Conservation (phyloP, 2,113 vertebrate genomes). For the Lophochroa leadbeateri region DNA sequence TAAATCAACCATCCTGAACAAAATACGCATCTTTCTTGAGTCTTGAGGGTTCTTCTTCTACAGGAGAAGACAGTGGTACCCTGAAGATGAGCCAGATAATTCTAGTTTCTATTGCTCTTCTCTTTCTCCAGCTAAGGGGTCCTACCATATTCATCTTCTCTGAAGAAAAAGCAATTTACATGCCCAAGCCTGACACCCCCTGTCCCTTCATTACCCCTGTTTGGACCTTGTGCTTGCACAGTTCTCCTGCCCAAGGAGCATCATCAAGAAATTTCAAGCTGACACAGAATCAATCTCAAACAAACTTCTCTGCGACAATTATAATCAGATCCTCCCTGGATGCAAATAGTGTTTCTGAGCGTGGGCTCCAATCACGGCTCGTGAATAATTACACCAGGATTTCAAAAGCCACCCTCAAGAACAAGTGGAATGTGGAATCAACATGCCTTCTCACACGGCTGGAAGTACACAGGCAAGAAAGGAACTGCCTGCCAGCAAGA, state of each 20-base stretch:
- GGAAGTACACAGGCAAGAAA: background rate
- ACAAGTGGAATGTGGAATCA: background rate
- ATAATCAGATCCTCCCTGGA: constrained; percentile 23
- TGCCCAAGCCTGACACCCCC: background rate
- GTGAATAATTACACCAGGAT: background rate
- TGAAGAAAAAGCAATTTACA: background rate
- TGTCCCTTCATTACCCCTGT: background rate
- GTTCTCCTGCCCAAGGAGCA: background rate
- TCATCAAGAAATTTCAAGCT: background rate
- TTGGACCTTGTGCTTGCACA: background rate
- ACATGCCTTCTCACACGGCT: background rate
- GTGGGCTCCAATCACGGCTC: background rate
- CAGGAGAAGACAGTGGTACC: background rate
- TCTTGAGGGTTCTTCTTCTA: background rate
- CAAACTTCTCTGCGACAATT: constrained; percentile 14
- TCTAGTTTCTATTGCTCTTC: background rate
- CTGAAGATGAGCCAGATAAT: background rate
- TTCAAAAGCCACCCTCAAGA: background rate
- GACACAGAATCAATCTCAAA: background rate
- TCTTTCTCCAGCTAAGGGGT: background rate
- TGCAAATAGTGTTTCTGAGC: background rate
- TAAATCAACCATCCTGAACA: constrained; percentile 41
- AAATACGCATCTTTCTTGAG: background rate
- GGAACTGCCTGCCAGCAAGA: background rate
- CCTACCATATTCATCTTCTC: background rate